These are phyloP conservation scores for Thaumetopoea pityocampa DNA, from an alignment of 1,140 invertebrate species.

Conservation along the genomic window DNA sequence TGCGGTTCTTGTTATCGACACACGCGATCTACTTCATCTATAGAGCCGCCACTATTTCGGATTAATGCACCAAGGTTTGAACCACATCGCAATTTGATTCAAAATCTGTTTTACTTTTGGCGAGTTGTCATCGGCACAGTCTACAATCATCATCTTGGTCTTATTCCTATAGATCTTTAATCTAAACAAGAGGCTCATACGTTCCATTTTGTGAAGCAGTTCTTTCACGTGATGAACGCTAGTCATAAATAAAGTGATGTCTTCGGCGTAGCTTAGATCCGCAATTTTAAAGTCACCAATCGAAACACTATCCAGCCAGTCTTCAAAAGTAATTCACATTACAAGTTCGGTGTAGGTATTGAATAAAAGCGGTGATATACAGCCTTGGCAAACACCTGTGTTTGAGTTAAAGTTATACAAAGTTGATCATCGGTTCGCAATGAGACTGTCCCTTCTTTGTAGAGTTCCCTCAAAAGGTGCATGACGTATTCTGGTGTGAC, in stretches of 20 bases:
- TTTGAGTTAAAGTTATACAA: constrained; percentile 15
- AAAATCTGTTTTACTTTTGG: too few relatives aligned
- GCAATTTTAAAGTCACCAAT: constrained; percentile 11
- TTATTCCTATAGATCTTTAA: too few relatives aligned
- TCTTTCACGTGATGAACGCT: constrained; percentile 7
- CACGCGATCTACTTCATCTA: too few relatives aligned
- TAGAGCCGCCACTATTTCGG: too few relatives aligned
- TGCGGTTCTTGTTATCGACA: too few relatives aligned
- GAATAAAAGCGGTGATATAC: constrained; percentile 20
- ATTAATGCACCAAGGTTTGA: too few relatives aligned
- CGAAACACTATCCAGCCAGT: constrained; percentile 15
- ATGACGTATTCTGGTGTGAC: constrained; percentile 23
- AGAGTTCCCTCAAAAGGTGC: constrained; percentile 11
- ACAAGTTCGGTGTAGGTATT: constrained; percentile 18
- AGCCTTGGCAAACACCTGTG: constrained; percentile 21
- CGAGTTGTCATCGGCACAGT: too few relatives aligned
- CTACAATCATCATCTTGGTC: too few relatives aligned
- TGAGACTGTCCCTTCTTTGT: constrained; percentile 19
- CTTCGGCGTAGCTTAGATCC: constrained; percentile 16
- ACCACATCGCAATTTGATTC: too few relatives aligned
- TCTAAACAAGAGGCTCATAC: too few relatives aligned
- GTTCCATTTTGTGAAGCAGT: too few relatives aligned
- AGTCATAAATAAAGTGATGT: constrained; percentile 14
- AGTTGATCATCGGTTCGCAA: constrained; percentile 7
- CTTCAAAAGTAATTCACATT: constrained; percentile 16